Evolutionary conservation across 2,888 invertebrate species (phyloP), one percentile per base, ranked within the genome.

Genomic region (Meloe dianella): DNA sequence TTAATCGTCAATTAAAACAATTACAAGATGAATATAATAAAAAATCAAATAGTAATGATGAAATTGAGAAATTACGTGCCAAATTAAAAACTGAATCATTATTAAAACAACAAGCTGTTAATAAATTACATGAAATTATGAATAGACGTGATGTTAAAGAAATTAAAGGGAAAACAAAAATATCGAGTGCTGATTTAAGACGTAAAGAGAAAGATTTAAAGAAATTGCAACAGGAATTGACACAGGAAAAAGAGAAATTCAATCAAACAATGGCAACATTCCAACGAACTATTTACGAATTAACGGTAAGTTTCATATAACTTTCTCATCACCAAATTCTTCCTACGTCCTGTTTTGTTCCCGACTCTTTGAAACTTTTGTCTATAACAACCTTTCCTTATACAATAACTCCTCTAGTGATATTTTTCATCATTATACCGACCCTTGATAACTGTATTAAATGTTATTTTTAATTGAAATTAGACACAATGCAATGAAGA

Each of bases 71-170:
- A 73, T 87, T 96, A 79, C 89, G 88, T 79, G 91, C 91, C 81
- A 95, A 94, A 84, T 87, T 96, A 79, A 92, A 94, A 83, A 93
- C 91, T 24, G 96, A 96, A 85, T 91, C 91, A 80, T 85, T 96
- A 80, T 88, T 96, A 78, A 96, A 95, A 82, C 92, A 93, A 82
- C 94, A 97, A 85, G 98, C 98, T 61, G 96, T 98, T 71, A 96
- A 97, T 84, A 99, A 98, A 83, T 87, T 99, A 71, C 96, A 97
- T 6, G 97, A 98, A 85, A 94, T 98, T 69, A 94, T 98, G 94
- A 96, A 97, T 83, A 90, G 97, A 79, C 96, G 93, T 81, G 93
- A 93, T 79, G 87, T 92, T 81, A 90, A 90, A 65, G 89, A 90
- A 59, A 88, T 89, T 35, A 81, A 81, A 32, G 90, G 91, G 65